Evolutionary conservation across 2,113 vertebrate genomes (phyloP).

Genomic region (Grammomys dolichurus): DNA sequence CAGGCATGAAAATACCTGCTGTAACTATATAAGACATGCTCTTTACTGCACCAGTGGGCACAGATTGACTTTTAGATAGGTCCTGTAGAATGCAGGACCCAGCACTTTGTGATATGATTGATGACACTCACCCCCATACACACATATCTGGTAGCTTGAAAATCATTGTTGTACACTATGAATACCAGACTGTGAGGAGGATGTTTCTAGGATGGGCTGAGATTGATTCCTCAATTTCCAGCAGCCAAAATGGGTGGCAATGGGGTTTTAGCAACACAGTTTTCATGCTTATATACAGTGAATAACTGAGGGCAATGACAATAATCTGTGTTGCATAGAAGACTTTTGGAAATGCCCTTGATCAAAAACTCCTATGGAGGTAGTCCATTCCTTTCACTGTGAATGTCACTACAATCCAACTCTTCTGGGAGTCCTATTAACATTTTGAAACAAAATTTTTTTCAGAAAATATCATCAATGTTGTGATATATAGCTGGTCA

Average conservation of each 20-base stretch:
- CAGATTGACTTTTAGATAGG: no score
- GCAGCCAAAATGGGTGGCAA: neutral
- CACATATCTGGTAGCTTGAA: neutral
- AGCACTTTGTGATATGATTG: neutral
- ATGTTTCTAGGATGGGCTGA: neutral
- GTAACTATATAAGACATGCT: neutral
- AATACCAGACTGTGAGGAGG: neutral
- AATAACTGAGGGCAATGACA: neutral
- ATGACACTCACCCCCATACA: neutral
- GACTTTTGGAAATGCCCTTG: neutral
- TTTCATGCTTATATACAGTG: neutral
- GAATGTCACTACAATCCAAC: neutral
- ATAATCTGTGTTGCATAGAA: neutral
- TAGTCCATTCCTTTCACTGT: neutral
- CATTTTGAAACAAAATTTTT: no score
- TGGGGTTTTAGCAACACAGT: neutral
- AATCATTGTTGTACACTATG: neutral
- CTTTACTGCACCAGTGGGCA: neutral
- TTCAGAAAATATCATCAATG: no score
- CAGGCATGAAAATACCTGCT: no score
- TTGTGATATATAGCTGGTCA: no score
- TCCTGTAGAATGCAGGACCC: neutral
- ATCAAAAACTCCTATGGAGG: neutral
- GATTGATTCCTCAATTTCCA: neutral
- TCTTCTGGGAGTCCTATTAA: neutral